phyloP scores from a whole-genome alignment of 2,113 vertebrate species.

The Anser cygnoides region DNA sequence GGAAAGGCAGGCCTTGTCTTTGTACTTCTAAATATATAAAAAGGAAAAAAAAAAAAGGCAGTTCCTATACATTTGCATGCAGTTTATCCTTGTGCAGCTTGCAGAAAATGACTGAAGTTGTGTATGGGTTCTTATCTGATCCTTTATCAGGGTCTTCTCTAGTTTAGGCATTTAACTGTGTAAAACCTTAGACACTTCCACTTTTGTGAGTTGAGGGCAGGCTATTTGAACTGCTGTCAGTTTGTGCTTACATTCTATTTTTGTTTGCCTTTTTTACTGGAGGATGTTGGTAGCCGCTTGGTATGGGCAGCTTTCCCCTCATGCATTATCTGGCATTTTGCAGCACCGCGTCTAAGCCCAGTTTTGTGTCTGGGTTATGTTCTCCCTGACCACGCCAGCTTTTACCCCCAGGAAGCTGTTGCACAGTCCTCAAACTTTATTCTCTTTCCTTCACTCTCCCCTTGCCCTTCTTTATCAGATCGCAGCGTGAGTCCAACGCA shows the following conservation, averaged over 20 bases:
- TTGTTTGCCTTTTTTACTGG: not conserved
- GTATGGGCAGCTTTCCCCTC: not conserved
- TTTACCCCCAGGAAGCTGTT: not conserved
- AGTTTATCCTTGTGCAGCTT: not conserved
- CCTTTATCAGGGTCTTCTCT: not conserved
- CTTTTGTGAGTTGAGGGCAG: fast-evolving
- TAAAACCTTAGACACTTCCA: not conserved
- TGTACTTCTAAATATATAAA: not conserved
- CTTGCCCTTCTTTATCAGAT: not conserved
- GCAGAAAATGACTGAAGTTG: not conserved
- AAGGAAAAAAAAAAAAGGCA: not conserved
- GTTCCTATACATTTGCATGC: not conserved
- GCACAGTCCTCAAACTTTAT: not conserved
- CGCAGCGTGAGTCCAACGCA: no score
- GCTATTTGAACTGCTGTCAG: not conserved
- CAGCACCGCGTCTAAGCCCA: not conserved
- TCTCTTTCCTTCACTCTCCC: not conserved
- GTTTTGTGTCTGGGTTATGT: not conserved
- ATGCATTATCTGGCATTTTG: not conserved
- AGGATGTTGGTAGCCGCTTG: not conserved
- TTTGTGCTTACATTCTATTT: not conserved
- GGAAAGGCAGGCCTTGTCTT: not conserved
- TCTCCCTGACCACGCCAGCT: not conserved
- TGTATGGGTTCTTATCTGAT: not conserved
- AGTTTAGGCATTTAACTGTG: not conserved